Percentiles rank a stretch among this genome's conserved stretches.
These are phyloP conservation scores for Drosophila rubida DNA, from an alignment of 2,888 invertebrate species.

Conservation along the genomic window DNA sequence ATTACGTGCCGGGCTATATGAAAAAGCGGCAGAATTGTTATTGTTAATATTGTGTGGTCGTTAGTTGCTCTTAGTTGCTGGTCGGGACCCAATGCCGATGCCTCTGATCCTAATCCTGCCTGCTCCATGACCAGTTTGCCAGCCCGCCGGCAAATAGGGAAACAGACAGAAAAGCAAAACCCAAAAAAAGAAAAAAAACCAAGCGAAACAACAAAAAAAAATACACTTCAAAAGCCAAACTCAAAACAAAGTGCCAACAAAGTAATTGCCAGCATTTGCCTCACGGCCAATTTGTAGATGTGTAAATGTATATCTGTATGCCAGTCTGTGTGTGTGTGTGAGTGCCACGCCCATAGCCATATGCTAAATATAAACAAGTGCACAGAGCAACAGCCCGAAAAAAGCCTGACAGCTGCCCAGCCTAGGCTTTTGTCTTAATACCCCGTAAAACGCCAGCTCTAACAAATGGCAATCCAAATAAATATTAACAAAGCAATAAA, in stretches of 20 bases:
- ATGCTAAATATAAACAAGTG: conserved; percentile 55
- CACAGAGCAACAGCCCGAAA: conserved; percentile 22
- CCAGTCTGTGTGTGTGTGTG: conserved; percentile 11
- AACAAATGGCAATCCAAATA: neutral
- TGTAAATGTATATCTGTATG: conserved; percentile 2
- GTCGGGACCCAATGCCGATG: conserved; percentile 7
- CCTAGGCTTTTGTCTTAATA: conserved; percentile 12
- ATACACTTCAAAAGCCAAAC: conserved; percentile 55
- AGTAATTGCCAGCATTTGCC: conserved; percentile 63
- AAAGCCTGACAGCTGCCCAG: conserved; percentile 9
- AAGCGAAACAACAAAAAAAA: neutral
- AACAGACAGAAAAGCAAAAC: conserved; percentile 7
- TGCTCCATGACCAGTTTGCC: conserved; percentile 15
- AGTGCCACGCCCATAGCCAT: conserved; percentile 47
- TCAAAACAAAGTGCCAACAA: conserved; percentile 72
- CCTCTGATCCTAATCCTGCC: conserved; percentile 9
- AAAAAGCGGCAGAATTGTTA: conserved; percentile 32
- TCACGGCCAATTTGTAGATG: conserved; percentile 28
- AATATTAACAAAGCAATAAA: neutral
- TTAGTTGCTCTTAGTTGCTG: conserved; percentile 34
- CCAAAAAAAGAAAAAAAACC: conserved; percentile 3
- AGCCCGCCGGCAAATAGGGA: conserved; percentile 34
- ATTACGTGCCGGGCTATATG: conserved; percentile 56
- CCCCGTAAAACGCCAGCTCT: conserved; percentile 2
- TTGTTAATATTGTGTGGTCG: conserved; percentile 24